These are phyloP conservation scores for Cosmopolites sordidus DNA, from an alignment of 2,888 invertebrate genomes.

Conservation along the genomic window DNA sequence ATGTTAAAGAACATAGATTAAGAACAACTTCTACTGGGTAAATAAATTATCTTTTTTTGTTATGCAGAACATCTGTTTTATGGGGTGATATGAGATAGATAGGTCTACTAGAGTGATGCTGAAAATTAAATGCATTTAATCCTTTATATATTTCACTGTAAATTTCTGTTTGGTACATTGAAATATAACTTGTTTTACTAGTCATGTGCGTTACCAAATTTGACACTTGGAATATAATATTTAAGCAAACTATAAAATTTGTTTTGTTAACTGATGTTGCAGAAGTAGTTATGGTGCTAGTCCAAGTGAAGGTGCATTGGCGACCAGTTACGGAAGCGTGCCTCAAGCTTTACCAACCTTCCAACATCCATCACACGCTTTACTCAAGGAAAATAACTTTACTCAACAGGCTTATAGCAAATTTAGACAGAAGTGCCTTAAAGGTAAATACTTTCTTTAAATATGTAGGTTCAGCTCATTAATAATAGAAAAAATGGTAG, in stretches of 20 bases:
- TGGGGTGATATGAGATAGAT: too few relatives aligned
- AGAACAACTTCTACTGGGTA: constrained; percentile 75
- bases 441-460: constrained; percentile 55
- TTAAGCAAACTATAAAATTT: background rate
- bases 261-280: background rate
- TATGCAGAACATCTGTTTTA: too few relatives aligned
- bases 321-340: constrained; percentile 70
- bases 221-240: too few relatives aligned
- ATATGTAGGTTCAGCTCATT: too few relatives aligned
- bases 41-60: constrained; percentile 23
- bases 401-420: constrained; percentile 97
- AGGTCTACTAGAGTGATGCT: too few relatives aligned
- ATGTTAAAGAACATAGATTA: constrained; percentile 76
- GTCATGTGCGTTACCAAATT: too few relatives aligned
- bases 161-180: too few relatives aligned
- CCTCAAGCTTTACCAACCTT: constrained; percentile 84
- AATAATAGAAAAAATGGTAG: too few relatives aligned
- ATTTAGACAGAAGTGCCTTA: constrained; percentile 89
- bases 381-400: constrained; percentile 94
- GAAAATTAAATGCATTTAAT: too few relatives aligned
- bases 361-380: constrained; percentile 93
- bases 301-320: constrained; percentile 60
- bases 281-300: constrained; percentile 72
- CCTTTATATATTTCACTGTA: too few relatives aligned
- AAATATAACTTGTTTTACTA: too few relatives aligned